These are phyloP conservation scores for Lordiphosa clarofinis DNA, from an alignment of 1,140 invertebrate genomes.

Conservation along the genomic window DNA sequence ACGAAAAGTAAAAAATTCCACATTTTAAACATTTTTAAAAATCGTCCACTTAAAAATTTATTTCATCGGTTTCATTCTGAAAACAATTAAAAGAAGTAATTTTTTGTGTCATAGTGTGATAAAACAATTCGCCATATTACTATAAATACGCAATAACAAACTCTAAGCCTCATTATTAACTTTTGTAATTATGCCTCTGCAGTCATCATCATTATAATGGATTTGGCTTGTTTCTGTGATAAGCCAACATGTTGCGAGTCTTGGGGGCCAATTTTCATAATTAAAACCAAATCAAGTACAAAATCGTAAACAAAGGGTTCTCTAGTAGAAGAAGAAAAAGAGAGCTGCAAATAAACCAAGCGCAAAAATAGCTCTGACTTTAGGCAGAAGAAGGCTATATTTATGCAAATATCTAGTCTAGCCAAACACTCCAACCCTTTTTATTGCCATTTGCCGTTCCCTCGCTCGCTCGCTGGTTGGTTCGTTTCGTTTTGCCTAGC, in stretches of 20 bases:
- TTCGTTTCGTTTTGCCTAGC: conserved; percentile 11
- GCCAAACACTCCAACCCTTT: conserved; percentile 33
- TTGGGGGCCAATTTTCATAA: conserved; percentile 24
- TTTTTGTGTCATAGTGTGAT: too few relatives aligned
- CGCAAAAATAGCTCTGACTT: conserved; percentile 28
- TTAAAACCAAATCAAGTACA: conserved; percentile 69
- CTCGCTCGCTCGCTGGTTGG: conserved; percentile 5
- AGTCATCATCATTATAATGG: conserved; percentile 23
- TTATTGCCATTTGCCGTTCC: conserved; percentile 9
- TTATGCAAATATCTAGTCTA: conserved; percentile 56
- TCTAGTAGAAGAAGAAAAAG: neutral
- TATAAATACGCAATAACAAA: neutral
- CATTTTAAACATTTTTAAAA: too few relatives aligned
- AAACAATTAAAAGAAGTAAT: too few relatives aligned
- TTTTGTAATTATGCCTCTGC: neutral
- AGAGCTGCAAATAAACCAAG: conserved; percentile 20
- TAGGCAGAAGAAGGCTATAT: conserved; percentile 18
- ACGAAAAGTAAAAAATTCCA: too few relatives aligned
- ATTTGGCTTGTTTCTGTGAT: neutral
- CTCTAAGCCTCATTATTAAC: conserved; percentile 1
- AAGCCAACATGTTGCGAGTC: neutral
- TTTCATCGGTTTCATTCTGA: too few relatives aligned
- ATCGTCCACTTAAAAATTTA: too few relatives aligned
- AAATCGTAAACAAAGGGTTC: conserved; percentile 28
- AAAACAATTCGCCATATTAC: too few relatives aligned